Base-by-base conservation (phyloP, 2,113 vertebrate genomes). In the Accipiter cooperii region DNA sequence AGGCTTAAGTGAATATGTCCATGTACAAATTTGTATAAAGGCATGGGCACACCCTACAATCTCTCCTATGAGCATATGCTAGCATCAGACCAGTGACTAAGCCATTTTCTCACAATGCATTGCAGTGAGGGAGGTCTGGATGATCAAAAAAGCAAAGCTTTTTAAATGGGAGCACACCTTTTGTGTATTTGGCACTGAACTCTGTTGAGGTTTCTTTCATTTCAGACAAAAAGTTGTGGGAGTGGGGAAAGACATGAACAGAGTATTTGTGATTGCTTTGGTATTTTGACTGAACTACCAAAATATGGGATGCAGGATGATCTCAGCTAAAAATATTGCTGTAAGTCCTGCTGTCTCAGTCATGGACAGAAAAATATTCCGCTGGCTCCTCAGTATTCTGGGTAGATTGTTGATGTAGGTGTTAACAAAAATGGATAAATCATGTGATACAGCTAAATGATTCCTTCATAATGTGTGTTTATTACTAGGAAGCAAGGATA, bases 401-500 rank as follows among this genome's bases (percentile, higher is more conserved):
- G 20, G 10, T 58, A 31, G 24, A 31, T 33, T 63, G 40, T 61
- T 58, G 21, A 55, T 63, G 38, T 57, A 65, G 12, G 3, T 54
- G n/a, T 85, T 78, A 64, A 81, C 29, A 86, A 51, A 86, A 85
- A 55, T 42, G 33, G 21, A 10, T 63, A 44, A 31, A 25, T 49
- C 66, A 29, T 76, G 38, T 8, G 4, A 25, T 44, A 38, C 5
- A 29, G 46, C 46, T 76, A 47, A 58, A 81, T 19, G 71, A 57
- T 94, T 64, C 40, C 34, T 20, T 54, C 42, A 57, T 20, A 22
- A 44, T 92, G 31, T 98, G 46, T 87, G 17, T 97, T 97, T 74
- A 24, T 93, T 97, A 55, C 73, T 97, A 99, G 99, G 99, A 38
- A 99, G 99, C 98, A 99, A 99, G 97, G 99, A 99, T 88, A 99